Evolutionary conservation across 2,797 vertebrate species (phyloP), one percentile per base, ranked within the genome.

Genomic region (Mionectes olivaceus): DNA sequence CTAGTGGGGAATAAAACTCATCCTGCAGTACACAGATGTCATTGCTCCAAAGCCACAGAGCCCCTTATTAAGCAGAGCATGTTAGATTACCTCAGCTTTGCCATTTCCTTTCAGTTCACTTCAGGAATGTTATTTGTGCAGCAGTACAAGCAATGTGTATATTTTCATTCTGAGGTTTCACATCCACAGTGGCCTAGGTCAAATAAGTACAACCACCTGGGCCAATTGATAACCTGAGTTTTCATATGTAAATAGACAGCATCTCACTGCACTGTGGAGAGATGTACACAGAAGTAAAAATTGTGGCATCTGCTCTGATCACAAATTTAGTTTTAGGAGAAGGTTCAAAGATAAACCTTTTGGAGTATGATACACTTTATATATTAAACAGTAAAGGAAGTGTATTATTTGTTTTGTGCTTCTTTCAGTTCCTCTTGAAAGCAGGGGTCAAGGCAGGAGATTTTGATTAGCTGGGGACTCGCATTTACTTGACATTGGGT

Each of bases 281-380:
- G 17, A 19, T 3, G 13, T 5, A 49, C 24, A 24, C 11, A 25
- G 43, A 39, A 61, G 30, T 22, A 35, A 89, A 70, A 83, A 50
- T 6, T 30, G 14, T 0, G 0, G 39, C 0, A 1, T 60, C 57
- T 1, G 0, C 18, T 77, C 63, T 19, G 12, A 39, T 25, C 67
- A 27, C 9, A 43, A 69, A 67, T 33, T 64, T 83, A 64, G 27
- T 57, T 89, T 92, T 50, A 71, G 39, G 39, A 61, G 23, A 53
- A 63, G 19, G 27, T 68, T 83, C n/a, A 67, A 60, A 55, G 43
- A 32, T 53, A 78, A 64, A 10, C 5, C 13, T 27, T 6, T 1
- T 44, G n/a, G 59, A 43, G 46, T 69, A 32, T 18, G 18, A 60
- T 16, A 56, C 10, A 37, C 23, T 41, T 74, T 63, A 64, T 60